phyloP scores from a whole-genome alignment of 2,797 vertebrate genomes.

The Chloroceryle amazona region DNA sequence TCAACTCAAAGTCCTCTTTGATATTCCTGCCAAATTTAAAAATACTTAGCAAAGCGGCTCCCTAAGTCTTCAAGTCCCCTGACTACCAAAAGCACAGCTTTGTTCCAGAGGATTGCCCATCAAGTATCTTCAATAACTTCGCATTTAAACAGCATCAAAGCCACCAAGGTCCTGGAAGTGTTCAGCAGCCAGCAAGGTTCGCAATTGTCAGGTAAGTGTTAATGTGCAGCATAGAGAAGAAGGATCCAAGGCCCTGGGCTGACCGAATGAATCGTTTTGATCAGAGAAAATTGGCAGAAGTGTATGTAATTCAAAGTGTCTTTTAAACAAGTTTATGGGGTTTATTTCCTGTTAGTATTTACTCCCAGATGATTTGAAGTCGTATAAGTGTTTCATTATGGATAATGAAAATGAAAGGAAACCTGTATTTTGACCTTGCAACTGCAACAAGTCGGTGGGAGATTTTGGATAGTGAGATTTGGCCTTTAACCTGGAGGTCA shows the following conservation, averaged over 20 bases:
- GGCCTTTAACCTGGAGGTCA: neutral
- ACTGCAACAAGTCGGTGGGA: neutral
- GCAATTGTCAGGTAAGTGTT: neutral
- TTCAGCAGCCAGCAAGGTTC: neutral
- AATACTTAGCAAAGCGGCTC: neutral
- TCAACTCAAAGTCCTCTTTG: neutral
- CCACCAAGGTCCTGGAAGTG: neutral
- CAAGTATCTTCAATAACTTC: neutral
- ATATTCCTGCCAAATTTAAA: conserved; percentile 25
- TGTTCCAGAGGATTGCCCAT: neutral
- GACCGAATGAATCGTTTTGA: neutral
- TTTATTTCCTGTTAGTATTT: conserved; percentile 9
- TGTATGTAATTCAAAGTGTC: neutral
- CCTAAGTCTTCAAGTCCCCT: neutral
- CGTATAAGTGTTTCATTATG: neutral
- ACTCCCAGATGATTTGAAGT: neutral
- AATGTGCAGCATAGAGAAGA: neutral
- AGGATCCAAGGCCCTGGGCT: neutral
- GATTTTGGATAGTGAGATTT: neutral
- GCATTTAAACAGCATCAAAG: neutral
- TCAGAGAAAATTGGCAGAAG: neutral
- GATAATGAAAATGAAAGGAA: neutral
- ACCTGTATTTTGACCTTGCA: neutral
- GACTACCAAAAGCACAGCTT: neutral
- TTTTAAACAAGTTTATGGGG: neutral